Evolutionary conservation across 2,113 vertebrate genomes (phyloP), one percentile per base, ranked within the genome.

Genomic region (Cricetomys ansorgei): DNA sequence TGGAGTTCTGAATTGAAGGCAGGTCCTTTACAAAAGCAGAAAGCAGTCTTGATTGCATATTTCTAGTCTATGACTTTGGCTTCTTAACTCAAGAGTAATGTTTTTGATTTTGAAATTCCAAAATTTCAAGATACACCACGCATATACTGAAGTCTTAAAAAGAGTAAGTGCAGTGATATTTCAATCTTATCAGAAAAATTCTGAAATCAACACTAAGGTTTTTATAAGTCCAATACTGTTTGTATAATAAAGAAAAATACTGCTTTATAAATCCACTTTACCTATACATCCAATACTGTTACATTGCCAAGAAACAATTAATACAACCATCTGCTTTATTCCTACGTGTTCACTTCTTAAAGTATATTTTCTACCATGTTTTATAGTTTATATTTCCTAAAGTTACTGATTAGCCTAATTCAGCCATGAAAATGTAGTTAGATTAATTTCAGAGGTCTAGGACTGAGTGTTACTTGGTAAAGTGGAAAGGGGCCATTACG

Each of bases 131-230:
- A 45, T 88, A 50, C 57, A 86, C 40, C 16, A 12, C 0, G 75
- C 62, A 15, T 31, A 85, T 76, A 70, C 2, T 84, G 7, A 89
- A 65, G 73, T 80, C 59, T 16, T 88, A 0, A 55, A 70, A 73
- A 75, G 86, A 37, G 21, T 85, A 88, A 95, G 65, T 80, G 2
- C 31, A 75, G 4, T 59, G 12, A 77, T 53, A 17, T 31, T 81
- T 92, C 65, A 92, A 80, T 93, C 16, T 64, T 88, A 79, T 69
- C 34, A 88, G 50, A 69, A 91, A 73, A 87, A 27, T 31, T 77
- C 29, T 89, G 11, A 79, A 93, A 91, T 81, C 50, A 95, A 7
- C 37, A 55, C 43, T 21, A 88, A 34, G 65, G 53, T 40, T 88
- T 77, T 64, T 86, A 76, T 75, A 97, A 88, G 43, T 64, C 34